These are phyloP conservation scores for Xyrichtys novacula DNA, from an alignment of 2,797 vertebrate genomes.

Conservation along the genomic window DNA sequence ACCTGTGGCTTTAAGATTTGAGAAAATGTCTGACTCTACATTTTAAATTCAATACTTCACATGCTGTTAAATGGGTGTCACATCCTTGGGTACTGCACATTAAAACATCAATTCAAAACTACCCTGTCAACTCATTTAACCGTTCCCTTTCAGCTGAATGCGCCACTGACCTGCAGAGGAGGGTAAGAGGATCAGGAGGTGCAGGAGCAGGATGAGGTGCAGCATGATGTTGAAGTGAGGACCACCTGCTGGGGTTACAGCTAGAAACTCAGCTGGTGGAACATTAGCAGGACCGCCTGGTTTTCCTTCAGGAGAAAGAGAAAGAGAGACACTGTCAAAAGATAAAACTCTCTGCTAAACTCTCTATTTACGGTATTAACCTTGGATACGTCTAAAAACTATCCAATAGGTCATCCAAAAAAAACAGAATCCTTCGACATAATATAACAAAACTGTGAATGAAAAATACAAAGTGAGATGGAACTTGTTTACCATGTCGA, in stretches of 20 bases:
- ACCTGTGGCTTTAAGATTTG: background rate
- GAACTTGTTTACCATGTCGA: background rate
- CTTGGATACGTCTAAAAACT: too few relatives aligned
- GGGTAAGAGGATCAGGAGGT: slow-evolving; percentile 70
- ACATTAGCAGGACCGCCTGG: slow-evolving; percentile 80
- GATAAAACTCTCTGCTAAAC: background rate
- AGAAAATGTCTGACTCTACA: background rate
- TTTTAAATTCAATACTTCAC: too few relatives aligned
- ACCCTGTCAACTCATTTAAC: background rate
- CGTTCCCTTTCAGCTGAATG: slow-evolving; percentile 19
- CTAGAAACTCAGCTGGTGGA: slow-evolving; percentile 72
- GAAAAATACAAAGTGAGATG: too few relatives aligned
- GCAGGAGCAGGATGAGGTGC: slow-evolving; percentile 74
- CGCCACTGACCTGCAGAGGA: slow-evolving; percentile 67
- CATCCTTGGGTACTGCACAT: background rate
- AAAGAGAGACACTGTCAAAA: background rate
- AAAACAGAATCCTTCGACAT: too few relatives aligned
- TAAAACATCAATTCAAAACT: background rate
- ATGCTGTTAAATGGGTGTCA: background rate
- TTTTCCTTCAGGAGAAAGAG: slow-evolving; percentile 63
- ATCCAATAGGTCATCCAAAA: too few relatives aligned
- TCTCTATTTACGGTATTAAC: too few relatives aligned
- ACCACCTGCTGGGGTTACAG: slow-evolving; percentile 74
- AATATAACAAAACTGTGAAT: slow-evolving; percentile 5
- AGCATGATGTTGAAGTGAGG: slow-evolving; percentile 80